These are phyloP conservation scores for Rhagoletis pomonella DNA, from an alignment of 1,140 invertebrate species.

Conservation along the genomic window DNA sequence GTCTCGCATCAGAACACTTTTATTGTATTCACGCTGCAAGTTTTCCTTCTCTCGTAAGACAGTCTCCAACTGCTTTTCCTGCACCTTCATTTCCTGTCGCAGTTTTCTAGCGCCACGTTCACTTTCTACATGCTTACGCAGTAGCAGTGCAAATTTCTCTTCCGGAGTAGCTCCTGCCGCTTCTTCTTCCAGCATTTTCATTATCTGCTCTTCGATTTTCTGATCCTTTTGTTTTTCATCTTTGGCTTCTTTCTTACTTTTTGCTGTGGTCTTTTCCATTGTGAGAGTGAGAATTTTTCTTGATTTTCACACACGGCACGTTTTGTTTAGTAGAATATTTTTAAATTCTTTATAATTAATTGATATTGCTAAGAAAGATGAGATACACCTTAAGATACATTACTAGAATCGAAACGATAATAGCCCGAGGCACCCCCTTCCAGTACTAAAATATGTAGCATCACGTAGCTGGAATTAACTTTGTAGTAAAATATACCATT, in stretches of 20 bases:
- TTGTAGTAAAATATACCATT: no score
- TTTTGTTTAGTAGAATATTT: conserved; percentile 5
- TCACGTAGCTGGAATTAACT: no score
- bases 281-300: conserved; percentile 48
- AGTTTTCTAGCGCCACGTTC: conserved; percentile 85
- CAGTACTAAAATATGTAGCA: no score
- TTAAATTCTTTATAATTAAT: neutral
- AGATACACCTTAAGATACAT: no score
- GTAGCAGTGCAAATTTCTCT: conserved; percentile 84
- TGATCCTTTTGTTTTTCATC: conserved; percentile 70
- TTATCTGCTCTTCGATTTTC: conserved; percentile 75
- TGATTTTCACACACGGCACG: conserved; percentile 23
- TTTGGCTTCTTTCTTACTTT: conserved; percentile 65
- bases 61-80: conserved; percentile 80
- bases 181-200: conserved; percentile 81
- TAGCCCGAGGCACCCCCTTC: no score
- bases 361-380: no score
- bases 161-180: conserved; percentile 74
- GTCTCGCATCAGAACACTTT: conserved; percentile 85
- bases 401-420: no score
- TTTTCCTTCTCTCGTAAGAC: conserved; percentile 88
- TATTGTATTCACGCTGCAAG: conserved; percentile 87
- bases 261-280: conserved; percentile 64
- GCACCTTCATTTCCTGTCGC: conserved; percentile 80
- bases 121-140: conserved; percentile 86